Conservation (phyloP, 2,113 vertebrate genomes). For the Mobula hypostoma region DNA sequence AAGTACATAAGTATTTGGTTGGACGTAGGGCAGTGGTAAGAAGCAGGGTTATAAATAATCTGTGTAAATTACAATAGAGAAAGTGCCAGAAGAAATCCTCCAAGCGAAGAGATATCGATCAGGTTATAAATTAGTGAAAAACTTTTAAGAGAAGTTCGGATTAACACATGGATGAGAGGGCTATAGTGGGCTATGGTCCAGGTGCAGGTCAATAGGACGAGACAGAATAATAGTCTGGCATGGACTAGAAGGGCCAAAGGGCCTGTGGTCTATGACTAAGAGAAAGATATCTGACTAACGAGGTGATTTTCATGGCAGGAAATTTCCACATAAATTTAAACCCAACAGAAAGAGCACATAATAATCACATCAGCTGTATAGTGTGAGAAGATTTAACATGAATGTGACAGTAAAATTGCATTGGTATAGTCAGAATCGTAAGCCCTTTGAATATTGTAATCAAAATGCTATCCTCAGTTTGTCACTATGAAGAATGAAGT, state of each 20-base stretch:
- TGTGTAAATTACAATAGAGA: neutral
- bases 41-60: neutral
- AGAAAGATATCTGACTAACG: too few species aligned
- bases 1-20: neutral
- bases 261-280: too few species aligned
- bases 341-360: neutral
- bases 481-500: neutral
- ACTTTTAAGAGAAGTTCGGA: too few species aligned
- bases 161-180: too few species aligned
- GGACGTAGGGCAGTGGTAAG: neutral
- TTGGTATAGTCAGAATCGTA: neutral
- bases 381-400: neutral
- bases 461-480: neutral
- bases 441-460: slow-evolving; percentile 13
- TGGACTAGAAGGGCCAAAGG: too few species aligned
- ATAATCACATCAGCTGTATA: neutral
- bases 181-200: too few species aligned
- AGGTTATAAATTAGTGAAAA: too few species aligned
- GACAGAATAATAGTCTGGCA: too few species aligned
- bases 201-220: too few species aligned
- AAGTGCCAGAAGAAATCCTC: too few species aligned
- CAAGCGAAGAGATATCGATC: too few species aligned
- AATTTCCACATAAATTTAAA: neutral
- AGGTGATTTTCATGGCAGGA: too few species aligned
- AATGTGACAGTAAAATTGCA: neutral